A percentile compares a stretch with the other conserved stretches of the same genome.
Conservation (phyloP, 2,113 vertebrate species). For the Pelecanus crispus region DNA sequence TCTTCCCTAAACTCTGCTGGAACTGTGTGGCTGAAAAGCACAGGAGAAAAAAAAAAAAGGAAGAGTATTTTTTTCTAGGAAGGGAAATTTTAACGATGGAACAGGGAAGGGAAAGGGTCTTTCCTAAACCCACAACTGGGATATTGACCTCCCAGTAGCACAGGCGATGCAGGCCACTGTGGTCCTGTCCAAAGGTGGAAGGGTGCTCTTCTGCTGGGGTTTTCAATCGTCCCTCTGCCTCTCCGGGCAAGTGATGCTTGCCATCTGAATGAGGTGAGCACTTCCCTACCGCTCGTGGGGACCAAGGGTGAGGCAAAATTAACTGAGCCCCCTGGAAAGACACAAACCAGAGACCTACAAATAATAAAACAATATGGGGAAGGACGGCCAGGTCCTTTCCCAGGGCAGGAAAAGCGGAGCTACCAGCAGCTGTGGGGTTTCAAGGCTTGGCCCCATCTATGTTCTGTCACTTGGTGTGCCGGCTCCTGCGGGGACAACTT, state of each 20-base stretch:
- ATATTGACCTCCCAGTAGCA: not conserved
- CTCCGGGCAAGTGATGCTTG: not conserved
- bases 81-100: not conserved
- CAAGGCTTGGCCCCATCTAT: not conserved
- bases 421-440: conserved; percentile 18
- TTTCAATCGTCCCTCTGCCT: not conserved
- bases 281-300: not conserved
- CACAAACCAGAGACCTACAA: not conserved
- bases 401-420: not conserved
- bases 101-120: not conserved
- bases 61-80: not conserved
- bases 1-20: not conserved
- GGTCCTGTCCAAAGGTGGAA: not conserved
- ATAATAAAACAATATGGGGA: conserved; percentile 6
- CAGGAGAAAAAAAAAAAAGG: not conserved
- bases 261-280: not conserved
- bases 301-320: not conserved
- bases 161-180: not conserved
- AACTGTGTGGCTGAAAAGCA: not conserved
- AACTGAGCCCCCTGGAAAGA: not conserved
- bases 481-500: conserved; percentile 16
- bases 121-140: not conserved
- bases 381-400: not conserved
- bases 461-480: not conserved
- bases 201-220: not conserved